These are phyloP conservation scores for Calameuta filiformis DNA, from an alignment of 2,888 invertebrate genomes.

Conservation along the genomic window DNA sequence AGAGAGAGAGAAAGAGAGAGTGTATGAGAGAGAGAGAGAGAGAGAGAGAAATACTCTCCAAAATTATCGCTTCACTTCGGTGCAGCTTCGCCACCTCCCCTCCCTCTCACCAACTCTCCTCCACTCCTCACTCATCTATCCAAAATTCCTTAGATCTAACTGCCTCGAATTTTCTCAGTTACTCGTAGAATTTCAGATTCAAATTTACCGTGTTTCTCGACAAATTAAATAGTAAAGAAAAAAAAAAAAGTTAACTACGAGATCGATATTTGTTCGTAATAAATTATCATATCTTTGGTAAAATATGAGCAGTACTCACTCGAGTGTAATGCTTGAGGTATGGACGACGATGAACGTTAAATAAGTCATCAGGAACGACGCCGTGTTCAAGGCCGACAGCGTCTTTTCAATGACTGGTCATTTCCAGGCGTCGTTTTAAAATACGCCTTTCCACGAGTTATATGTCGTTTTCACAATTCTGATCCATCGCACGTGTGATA, in stretches of 20 bases:
- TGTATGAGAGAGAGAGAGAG: slow-evolving; percentile 38
- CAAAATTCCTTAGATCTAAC: neutral
- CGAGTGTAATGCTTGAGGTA: neutral
- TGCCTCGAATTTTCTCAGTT: neutral
- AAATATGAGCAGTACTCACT: neutral
- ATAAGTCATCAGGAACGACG: slow-evolving; percentile 29
- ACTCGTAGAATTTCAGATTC: neutral
- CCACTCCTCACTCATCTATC: neutral
- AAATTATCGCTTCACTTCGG: slow-evolving; percentile 34
- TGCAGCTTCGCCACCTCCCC: neutral
- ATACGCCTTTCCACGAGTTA: neutral
- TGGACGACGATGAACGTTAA: slow-evolving; percentile 12
- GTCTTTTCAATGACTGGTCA: slow-evolving; percentile 31
- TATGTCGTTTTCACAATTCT: neutral
- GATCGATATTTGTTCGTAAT: neutral
- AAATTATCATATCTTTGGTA: neutral
- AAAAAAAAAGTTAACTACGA: neutral
- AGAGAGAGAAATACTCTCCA: slow-evolving; percentile 21
- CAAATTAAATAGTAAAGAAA: neutral
- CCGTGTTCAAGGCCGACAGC: slow-evolving; percentile 29
- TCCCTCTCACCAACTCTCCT: neutral
- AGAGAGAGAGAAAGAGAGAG: slow-evolving; percentile 3
- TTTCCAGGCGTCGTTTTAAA: slow-evolving; percentile 23
- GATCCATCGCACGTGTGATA: neutral
- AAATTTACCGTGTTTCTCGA: neutral